Percentiles rank a stretch among this genome's conserved stretches.
phyloP scores from a whole-genome alignment of 2,113 vertebrate genomes.

The Triplophysa tibetana region DNA sequence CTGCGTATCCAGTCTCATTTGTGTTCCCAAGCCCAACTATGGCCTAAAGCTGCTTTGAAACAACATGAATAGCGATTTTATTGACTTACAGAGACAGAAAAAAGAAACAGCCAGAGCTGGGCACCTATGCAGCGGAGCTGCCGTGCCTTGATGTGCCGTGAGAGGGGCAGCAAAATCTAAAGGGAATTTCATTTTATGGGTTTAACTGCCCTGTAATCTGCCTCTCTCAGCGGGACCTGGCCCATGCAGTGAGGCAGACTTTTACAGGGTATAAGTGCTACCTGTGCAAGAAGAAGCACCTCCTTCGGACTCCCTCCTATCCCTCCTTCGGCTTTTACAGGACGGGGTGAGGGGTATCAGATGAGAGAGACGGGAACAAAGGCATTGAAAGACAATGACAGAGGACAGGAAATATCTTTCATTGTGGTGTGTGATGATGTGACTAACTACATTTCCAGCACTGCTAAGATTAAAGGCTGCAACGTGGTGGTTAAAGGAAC shows the following conservation, averaged over 20 bases:
- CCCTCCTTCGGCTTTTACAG: constrained; percentile 15
- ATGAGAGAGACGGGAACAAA: background rate
- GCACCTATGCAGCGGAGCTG: constrained; percentile 1
- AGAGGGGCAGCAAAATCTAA: constrained; percentile 65
- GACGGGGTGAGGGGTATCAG: constrained; percentile 55
- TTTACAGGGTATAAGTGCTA: constrained; percentile 70
- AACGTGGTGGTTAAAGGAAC: no score
- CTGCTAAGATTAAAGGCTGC: no score
- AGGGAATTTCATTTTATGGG: constrained; percentile 66
- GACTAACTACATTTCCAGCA: background rate
- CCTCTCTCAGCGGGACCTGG: constrained; percentile 62
- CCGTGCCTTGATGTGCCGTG: constrained; percentile 50
- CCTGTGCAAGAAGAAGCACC: constrained; percentile 68
- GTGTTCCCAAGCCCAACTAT: no score
- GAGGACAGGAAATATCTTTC: background rate
- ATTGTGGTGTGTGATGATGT: background rate
- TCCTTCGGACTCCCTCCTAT: constrained; percentile 43
- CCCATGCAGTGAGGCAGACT: constrained; percentile 64
- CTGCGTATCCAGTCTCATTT: no score
- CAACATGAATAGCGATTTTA: background rate
- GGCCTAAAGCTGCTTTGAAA: background rate
- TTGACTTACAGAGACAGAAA: background rate
- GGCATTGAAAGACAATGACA: background rate
- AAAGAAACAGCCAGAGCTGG: constrained; percentile 1
- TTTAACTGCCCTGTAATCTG: constrained; percentile 72